Conservation (phyloP, 2,113 vertebrate genomes). For the Gila orcuttii region DNA sequence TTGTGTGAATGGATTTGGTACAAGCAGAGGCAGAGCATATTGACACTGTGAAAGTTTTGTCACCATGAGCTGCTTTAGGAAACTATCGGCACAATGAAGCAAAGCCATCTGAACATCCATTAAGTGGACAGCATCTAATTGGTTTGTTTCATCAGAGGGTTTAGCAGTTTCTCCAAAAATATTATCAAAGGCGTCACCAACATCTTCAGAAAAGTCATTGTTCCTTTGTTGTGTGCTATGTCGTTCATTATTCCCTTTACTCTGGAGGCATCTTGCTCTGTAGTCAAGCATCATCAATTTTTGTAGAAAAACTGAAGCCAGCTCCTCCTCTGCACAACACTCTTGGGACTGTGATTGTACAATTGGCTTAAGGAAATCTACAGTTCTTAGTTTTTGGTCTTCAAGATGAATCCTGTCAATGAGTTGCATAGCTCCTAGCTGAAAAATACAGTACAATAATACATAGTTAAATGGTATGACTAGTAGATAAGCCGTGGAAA, state of each 20-base stretch:
- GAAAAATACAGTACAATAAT: neutral
- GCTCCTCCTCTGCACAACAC: neutral
- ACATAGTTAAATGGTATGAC: neutral
- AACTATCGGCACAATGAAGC: neutral
- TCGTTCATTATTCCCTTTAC: neutral
- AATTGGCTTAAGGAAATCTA: neutral
- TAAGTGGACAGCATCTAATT: neutral
- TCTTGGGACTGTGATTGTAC: constrained; percentile 8
- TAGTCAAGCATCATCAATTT: constrained; percentile 17
- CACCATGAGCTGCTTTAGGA: neutral
- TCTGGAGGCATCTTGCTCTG: constrained; percentile 7
- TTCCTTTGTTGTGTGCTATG: neutral
- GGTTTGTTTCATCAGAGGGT: neutral
- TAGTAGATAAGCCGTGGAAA: neutral
- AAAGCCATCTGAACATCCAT: constrained; percentile 8
- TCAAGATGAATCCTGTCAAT: neutral
- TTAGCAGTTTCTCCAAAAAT: neutral
- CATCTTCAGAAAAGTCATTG: neutral
- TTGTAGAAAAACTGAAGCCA: neutral
- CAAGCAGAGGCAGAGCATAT: neutral
- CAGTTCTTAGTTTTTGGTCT: neutral
- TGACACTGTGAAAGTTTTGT: constrained; percentile 11
- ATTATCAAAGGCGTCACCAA: neutral
- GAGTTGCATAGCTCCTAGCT: neutral
- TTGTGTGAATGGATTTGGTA: constrained; percentile 61